phyloP scores from a whole-genome alignment of 2,113 vertebrate genomes.

The Indicator maculatus region DNA sequence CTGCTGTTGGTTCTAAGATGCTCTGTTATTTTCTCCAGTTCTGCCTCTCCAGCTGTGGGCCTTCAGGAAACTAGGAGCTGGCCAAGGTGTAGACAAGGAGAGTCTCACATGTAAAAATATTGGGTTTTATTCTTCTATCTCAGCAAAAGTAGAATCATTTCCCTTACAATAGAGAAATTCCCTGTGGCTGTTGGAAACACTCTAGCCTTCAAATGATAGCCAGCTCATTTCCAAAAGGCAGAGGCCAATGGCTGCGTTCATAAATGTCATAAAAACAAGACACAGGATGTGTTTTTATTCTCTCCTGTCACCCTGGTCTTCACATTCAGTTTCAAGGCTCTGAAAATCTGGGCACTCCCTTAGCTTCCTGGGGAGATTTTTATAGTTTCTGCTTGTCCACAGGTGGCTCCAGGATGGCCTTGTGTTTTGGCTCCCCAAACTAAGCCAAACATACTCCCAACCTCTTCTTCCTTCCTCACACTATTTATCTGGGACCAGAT shows the following conservation, averaged over 20 bases:
- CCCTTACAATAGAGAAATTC: not conserved
- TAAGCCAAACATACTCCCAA: not conserved
- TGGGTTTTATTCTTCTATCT: not conserved
- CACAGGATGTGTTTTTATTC: slow-evolving; percentile 19
- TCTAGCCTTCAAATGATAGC: not conserved
- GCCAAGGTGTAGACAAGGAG: not conserved
- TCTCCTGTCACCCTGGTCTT: not conserved
- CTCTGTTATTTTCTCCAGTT: not conserved
- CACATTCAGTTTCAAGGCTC: not conserved
- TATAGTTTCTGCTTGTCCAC: not conserved
- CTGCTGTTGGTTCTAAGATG: not conserved
- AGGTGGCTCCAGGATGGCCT: not conserved
- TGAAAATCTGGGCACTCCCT: not conserved
- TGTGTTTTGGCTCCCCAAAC: not conserved
- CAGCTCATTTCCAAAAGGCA: slow-evolving; percentile 18
- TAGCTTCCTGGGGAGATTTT: not conserved
- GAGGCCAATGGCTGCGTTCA: not conserved
- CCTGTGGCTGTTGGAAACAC: not conserved
- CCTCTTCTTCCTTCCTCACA: not conserved
- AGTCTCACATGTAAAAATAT: not conserved
- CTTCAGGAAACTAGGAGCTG: not conserved
- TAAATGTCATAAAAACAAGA: slow-evolving; percentile 47
- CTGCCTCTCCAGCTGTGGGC: not conserved
- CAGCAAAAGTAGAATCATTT: not conserved
- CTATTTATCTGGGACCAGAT: not conserved